Evolutionary conservation across 23 tunicate genomes (phyloP).

Genomic region (Oikopleura dioica): DNA sequence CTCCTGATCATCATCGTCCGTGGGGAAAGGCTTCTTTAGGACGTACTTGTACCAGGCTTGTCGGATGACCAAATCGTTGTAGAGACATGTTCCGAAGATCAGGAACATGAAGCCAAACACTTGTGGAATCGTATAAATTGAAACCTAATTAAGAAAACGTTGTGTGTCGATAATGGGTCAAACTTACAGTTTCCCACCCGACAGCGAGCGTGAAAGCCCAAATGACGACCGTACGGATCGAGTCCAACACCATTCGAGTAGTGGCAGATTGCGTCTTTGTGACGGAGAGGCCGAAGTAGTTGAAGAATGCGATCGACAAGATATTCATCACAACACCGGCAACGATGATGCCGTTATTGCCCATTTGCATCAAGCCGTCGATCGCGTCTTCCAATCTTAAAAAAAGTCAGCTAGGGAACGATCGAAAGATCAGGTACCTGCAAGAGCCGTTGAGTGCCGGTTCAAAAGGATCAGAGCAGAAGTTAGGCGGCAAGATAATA

Average conservation of each 20-base stretch:
- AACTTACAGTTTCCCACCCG: slow-evolving; percentile 48
- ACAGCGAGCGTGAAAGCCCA: slow-evolving; percentile 63
- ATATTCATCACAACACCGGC: slow-evolving; percentile 58
- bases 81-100: slow-evolving; percentile 54
- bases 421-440: slow-evolving; percentile 26
- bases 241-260: slow-evolving; percentile 95
- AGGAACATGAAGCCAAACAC: slow-evolving; percentile 66
- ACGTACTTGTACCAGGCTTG: neutral
- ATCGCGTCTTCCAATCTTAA: slow-evolving; percentile 77
- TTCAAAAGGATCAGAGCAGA: neutral
- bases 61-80: slow-evolving; percentile 49
- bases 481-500: slow-evolving; percentile 17
- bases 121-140: slow-evolving; percentile 21
- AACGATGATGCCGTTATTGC: slow-evolving; percentile 40
- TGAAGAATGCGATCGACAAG: slow-evolving; percentile 82
- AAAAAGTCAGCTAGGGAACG: slow-evolving; percentile 30
- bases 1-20: no score
- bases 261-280: slow-evolving; percentile 89
- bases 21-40: neutral
- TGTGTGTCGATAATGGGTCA: neutral
- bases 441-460: neutral
- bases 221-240: slow-evolving; percentile 74
- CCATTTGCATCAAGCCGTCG: slow-evolving; percentile 82
- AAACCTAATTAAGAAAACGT: neutral
- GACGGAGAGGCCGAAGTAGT: slow-evolving; percentile 86